A percentile compares a stretch with the other conserved stretches of the same genome.
Conservation (phyloP, 2,797 vertebrate genomes). For the Chaenodraco wilsoni region DNA sequence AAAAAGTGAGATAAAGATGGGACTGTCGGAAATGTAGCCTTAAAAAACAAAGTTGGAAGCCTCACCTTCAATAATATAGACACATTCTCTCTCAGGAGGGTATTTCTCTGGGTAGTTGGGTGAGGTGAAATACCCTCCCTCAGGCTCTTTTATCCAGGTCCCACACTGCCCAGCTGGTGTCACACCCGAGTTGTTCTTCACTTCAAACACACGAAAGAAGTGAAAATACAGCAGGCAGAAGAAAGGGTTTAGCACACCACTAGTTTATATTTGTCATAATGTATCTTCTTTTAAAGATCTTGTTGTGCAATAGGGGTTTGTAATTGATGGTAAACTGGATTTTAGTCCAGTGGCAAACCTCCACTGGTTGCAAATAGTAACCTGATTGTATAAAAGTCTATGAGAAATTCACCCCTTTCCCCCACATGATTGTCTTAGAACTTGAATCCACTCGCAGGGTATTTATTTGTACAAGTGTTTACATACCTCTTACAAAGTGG, state of each 20-base stretch:
- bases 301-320: not conserved
- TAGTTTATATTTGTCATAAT: not conserved
- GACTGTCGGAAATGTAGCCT: not conserved
- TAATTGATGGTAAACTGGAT: not conserved
- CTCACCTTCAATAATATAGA: slow-evolving; percentile 99
- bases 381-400: too few relatives aligned
- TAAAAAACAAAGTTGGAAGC: not conserved
- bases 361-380: too few relatives aligned
- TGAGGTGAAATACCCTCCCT: slow-evolving; percentile 95
- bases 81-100: slow-evolving; percentile 94
- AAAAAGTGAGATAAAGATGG: not conserved
- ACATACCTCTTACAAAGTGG: too few relatives aligned
- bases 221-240: not conserved
- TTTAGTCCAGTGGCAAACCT: not conserved
- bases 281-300: not conserved
- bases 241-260: not conserved
- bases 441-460: too few relatives aligned
- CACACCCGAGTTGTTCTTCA: slow-evolving; percentile 92
- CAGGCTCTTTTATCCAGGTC: slow-evolving; percentile 92
- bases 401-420: too few relatives aligned
- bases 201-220: slow-evolving; percentile 70
- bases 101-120: slow-evolving; percentile 98
- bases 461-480: too few relatives aligned
- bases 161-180: slow-evolving; percentile 93
- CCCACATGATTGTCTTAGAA: too few relatives aligned